Conservation (phyloP, 2,888 invertebrate genomes). For the Lymantria monacha region DNA sequence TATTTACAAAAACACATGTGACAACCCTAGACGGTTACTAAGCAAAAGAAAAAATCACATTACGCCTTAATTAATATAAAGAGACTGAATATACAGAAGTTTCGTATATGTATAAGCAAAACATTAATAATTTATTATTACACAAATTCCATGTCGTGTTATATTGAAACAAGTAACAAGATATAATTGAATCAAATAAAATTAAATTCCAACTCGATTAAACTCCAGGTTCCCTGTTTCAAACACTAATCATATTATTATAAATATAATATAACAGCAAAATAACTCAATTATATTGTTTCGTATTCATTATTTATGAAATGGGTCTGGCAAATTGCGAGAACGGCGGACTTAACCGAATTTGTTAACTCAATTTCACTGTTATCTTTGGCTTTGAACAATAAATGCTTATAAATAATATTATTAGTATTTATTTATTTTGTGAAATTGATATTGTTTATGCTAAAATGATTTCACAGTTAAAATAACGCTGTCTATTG, state of each 20-base stretch:
- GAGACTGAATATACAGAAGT: no score
- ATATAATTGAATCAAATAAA: not conserved
- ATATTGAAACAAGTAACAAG: not conserved
- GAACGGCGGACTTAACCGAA: slow-evolving; percentile 8
- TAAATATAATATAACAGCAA: slow-evolving; percentile 8
- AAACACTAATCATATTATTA: slow-evolving; percentile 7
- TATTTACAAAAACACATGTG: no score
- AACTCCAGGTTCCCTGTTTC: slow-evolving; percentile 5
- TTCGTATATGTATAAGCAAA: not conserved
- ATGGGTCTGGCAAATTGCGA: slow-evolving; percentile 14
- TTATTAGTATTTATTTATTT: not conserved
- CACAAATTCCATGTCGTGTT: not conserved
- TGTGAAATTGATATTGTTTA: no score
- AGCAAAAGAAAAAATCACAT: no score
- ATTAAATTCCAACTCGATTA: slow-evolving; percentile 4
- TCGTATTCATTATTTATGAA: slow-evolving; percentile 6
- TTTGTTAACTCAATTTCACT: slow-evolving; percentile 5
- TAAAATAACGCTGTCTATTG: no score
- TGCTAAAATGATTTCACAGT: no score
- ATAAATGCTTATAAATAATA: not conserved
- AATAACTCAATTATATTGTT: slow-evolving; percentile 17
- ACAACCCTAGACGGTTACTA: no score
- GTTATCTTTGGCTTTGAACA: not conserved
- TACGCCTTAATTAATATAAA: no score
- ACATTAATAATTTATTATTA: not conserved